Evolutionary conservation across 2,113 vertebrate genomes (phyloP).

Genomic region (Numida meleagris): DNA sequence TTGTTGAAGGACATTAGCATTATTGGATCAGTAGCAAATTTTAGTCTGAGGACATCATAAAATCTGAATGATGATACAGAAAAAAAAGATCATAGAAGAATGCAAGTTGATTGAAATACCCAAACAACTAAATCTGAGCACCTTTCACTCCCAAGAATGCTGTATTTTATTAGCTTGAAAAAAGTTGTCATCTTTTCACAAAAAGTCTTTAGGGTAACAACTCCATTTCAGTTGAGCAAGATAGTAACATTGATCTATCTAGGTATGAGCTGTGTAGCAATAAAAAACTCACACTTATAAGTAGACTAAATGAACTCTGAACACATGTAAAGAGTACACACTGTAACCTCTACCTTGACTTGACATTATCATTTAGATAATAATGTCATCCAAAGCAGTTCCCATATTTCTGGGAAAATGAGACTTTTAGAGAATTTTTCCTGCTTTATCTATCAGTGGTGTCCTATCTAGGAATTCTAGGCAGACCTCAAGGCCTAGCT

Average conservation of each 20-base stretch:
- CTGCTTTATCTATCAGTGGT: background rate
- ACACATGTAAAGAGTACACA: background rate
- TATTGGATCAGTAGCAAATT: background rate
- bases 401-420: background rate
- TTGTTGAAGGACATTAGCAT: background rate
- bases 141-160: background rate
- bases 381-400: background rate
- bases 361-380: background rate
- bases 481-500: background rate
- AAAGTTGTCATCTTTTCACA: background rate
- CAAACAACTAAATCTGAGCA: background rate
- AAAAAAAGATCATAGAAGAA: background rate
- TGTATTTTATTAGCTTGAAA: background rate
- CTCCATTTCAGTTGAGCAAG: background rate
- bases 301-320: background rate
- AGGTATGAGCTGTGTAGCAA: background rate
- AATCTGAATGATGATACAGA: background rate
- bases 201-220: background rate
- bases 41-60: background rate
- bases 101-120: background rate
- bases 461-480: background rate
- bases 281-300: background rate
- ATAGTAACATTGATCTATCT: background rate
- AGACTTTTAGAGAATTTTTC: background rate
- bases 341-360: background rate